Evolutionary conservation across 1,140 invertebrate species (phyloP), one percentile per base, ranked within the genome.

Genomic region (Trachymyrmex septentrionalis): DNA sequence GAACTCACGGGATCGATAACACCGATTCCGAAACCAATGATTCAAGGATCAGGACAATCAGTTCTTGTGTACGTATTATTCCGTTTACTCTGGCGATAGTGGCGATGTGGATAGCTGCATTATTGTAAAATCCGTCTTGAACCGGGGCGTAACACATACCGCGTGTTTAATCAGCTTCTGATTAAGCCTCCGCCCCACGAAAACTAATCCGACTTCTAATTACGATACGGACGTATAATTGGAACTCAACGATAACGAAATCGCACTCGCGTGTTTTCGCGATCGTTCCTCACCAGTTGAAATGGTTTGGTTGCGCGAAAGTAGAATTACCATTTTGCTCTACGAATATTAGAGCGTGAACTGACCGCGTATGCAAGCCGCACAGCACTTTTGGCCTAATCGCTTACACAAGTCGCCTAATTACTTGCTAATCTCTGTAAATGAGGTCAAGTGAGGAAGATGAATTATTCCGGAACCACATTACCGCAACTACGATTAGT

Each of bases 31-130:
- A 12, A 63, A 84, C 53, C 55, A 24, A 61, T 84, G 69, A 84
- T 73, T 84, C 44, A 73, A 10, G 69, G 69, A 73, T 84, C 38
- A 34, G 1, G 27, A 38, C 69, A 75, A 84, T 84, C 55, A 61
- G 57, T 69, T 12, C 38, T 24, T 48, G 55, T 75, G 38, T 84
- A 38, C 55, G 19, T 38, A 50, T 24, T 14, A 34, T n/a, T 82
- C 53, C 30, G 24, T 82, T 72, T 48, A 38, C 21, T 69, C 44
- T 21, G 3, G 19, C 14, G 16, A 73, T 16, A 21, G 27, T 21
- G 3, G 14, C 19, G 10, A 73, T 16, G 34, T 27, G n/a, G 44
- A 61, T 34, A 59, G 16, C 16, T 48, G 14, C 30, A 50, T 75
- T 48, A 75, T 14, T 34, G 21, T 71, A 63, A 84, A 84, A 84